phyloP scores from a whole-genome alignment of 2,113 vertebrate species.

The Salminus brasiliensis region DNA sequence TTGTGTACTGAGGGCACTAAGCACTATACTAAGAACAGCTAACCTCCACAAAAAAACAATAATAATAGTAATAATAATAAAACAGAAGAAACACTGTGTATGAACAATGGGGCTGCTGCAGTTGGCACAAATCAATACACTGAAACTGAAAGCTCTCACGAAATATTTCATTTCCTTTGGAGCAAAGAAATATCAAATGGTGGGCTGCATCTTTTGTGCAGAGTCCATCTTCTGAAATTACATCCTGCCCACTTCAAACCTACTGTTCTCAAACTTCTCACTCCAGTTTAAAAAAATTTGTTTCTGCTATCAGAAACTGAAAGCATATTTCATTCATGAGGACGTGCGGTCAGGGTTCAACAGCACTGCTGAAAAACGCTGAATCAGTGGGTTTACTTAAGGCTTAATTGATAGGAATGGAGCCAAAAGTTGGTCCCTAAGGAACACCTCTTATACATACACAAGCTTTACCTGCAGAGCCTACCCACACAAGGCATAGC shows the following conservation, averaged over 20 bases:
- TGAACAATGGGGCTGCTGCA: background rate
- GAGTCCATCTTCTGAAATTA: slow-evolving; percentile 18
- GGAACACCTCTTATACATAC: slow-evolving; percentile 2
- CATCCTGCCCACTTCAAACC: slow-evolving; percentile 12
- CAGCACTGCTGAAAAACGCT: slow-evolving; percentile 68
- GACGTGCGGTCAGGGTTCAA: slow-evolving; percentile 71
- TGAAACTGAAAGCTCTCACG: background rate
- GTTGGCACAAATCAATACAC: background rate
- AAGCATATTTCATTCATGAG: slow-evolving; percentile 78
- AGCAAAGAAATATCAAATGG: background rate
- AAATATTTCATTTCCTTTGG: background rate
- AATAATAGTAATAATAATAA: no score
- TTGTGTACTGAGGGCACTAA: background rate
- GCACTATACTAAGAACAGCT: no score
- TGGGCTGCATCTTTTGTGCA: background rate
- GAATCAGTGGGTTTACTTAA: slow-evolving; percentile 71
- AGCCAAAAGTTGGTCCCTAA: slow-evolving; percentile 57
- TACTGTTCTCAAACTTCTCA: background rate
- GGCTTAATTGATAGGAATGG: slow-evolving; percentile 77
- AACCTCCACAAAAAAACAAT: no score
- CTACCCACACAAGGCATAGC: background rate
- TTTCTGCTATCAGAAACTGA: slow-evolving; percentile 70
- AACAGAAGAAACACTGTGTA: no score
- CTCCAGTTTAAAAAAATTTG: slow-evolving; percentile 10
- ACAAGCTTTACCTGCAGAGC: slow-evolving; percentile 36